Base-by-base conservation (phyloP, 2,113 vertebrate species). In the Thamnophis sirtalis region DNA sequence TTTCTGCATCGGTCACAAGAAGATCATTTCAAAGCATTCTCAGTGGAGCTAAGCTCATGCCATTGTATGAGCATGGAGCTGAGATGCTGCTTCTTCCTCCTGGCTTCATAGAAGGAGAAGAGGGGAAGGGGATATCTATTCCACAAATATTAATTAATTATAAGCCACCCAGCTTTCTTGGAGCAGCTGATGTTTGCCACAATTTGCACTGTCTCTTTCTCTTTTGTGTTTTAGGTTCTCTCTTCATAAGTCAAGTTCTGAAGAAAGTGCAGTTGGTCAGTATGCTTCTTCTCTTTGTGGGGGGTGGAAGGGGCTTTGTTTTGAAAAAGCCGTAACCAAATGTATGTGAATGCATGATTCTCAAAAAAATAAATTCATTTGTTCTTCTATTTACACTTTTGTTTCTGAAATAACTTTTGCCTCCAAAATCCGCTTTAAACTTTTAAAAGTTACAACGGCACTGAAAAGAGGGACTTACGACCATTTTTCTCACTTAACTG, bases 191-290 rank as follows among this genome's bases (percentile, higher is more conserved):
- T 93, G 73, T 56, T 90, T 94, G 85, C 94, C 43, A 88, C 96
- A 95, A 56, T 95, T 92, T 93, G 15, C n/a, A 73, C 2, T 73
- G 13, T 73, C 68, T 84, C 68, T 93, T 95, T 96, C 90, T 97
- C 89, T 92, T 94, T 93, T 96, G 86, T 89, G 94, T 97, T 97
- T 88, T 94, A 99, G 99, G 96, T 97, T 98, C 89, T 96, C 98
- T 51, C 97, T 99, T 96, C 99, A 99, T 97, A 99, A 99, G 97
- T 99, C 99, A 92, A 98, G 98, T 96, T 99, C 98, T 0, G 99
- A 99, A 97, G 99, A 99, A 95, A 97, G 98, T 93, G 98, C 98
- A 95, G 98, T 98, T 97, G 98, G 99, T 99, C 94, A 98, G 97
- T 97, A 97, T 93, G 87, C 93, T 95, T 95, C 48, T 51, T 94